phyloP scores from a whole-genome alignment of 1,140 invertebrate species.

The Musca domestica region DNA sequence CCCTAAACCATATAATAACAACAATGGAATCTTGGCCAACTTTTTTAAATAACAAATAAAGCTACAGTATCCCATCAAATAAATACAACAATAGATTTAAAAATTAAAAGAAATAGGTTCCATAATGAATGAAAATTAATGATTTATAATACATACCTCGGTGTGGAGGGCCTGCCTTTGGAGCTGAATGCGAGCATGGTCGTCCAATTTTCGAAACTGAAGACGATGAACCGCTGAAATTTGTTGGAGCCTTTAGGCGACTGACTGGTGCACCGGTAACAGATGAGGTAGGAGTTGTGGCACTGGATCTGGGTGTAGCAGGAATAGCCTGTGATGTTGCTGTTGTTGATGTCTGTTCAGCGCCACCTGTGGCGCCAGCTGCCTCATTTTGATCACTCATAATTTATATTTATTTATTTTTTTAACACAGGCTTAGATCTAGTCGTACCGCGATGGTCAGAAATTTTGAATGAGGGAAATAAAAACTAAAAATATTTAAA shows the following conservation, averaged over 20 bases:
- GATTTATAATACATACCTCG: constrained; percentile 44
- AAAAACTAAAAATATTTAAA: too few species aligned
- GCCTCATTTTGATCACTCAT: constrained; percentile 20
- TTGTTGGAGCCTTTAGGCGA: constrained; percentile 37
- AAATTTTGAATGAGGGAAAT: too few species aligned
- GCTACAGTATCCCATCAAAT: too few species aligned
- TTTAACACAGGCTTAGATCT: constrained; percentile 12
- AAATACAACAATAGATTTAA: too few species aligned
- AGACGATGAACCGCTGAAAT: constrained; percentile 37
- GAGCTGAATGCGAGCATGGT: constrained; percentile 41
- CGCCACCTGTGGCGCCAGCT: not conserved
- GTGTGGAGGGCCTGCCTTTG: constrained; percentile 46
- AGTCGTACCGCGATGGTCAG: too few species aligned
- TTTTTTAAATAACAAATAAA: too few species aligned
- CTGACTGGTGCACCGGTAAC: constrained; percentile 39
- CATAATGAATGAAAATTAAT: not conserved
- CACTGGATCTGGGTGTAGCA: constrained; percentile 21
- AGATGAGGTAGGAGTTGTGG: constrained; percentile 29
- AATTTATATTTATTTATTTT: constrained; percentile 16
- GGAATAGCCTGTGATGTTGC: not conserved
- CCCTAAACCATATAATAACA: too few species aligned
- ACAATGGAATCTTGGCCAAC: too few species aligned
- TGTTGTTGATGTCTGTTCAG: not conserved
- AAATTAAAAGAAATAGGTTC: not conserved
- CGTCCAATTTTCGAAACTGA: constrained; percentile 47